Evolutionary conservation across 2,113 vertebrate species (phyloP).

Genomic region (Mus pahari): DNA sequence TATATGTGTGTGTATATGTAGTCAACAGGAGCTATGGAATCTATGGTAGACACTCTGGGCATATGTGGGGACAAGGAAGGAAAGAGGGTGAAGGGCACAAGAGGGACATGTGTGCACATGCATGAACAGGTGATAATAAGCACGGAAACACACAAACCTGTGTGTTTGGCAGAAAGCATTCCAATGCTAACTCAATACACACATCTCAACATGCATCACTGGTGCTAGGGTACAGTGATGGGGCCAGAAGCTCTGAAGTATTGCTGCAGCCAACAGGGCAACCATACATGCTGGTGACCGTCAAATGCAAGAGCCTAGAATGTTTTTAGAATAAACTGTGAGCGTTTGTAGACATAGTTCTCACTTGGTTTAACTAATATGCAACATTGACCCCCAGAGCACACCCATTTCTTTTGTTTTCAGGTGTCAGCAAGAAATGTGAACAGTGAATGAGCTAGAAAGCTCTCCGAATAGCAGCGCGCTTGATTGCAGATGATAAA

Average conservation of each 20-base stretch:
- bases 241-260: neutral
- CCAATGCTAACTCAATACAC: neutral
- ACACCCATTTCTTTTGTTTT: neutral
- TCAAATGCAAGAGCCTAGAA: neutral
- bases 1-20: neutral
- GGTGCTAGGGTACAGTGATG: neutral
- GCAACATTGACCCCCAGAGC: neutral
- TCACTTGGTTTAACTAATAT: neutral
- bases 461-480: neutral
- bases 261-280: neutral
- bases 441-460: neutral
- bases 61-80: neutral
- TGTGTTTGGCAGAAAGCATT: constrained; percentile 21
- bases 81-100: neutral
- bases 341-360: neutral
- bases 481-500: neutral
- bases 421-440: neutral
- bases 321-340: neutral
- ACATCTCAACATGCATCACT: neutral
- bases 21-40: neutral
- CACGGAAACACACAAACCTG: neutral
- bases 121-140: neutral
- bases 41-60: neutral
- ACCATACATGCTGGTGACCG: too few relatives aligned
- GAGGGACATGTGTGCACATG: too few relatives aligned